phyloP scores from a whole-genome alignment of 2,888 invertebrate species.

The Cosmia trapezina region DNA sequence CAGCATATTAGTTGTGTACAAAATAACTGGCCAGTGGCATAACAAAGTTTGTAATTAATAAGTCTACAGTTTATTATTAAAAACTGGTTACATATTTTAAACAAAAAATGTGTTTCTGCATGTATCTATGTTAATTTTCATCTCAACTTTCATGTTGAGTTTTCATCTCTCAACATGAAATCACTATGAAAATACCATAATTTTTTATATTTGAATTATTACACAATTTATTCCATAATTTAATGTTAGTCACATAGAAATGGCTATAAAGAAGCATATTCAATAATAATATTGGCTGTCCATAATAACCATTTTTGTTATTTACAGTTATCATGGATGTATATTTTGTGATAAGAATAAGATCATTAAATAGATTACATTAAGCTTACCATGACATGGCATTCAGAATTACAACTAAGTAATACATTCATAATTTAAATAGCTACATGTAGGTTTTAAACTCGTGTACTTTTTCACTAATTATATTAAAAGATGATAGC shows the following conservation, averaged over 20 bases:
- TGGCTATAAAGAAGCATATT: not conserved
- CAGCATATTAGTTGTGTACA: constrained; percentile 40
- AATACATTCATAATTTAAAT: not conserved
- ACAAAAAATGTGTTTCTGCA: not conserved
- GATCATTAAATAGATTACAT: not conserved
- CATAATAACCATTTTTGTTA: not conserved
- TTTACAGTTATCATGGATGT: not conserved
- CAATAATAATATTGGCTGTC: not conserved
- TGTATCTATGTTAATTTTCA: constrained; percentile 2
- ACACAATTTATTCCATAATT: not conserved
- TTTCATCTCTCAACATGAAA: not conserved
- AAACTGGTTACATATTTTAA: not conserved
- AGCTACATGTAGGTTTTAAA: not conserved
- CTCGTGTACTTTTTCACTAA: too few relatives aligned
- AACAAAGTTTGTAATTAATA: not conserved
- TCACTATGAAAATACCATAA: not conserved
- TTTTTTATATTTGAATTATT: not conserved
- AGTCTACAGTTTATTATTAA: not conserved
- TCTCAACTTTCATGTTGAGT: too few relatives aligned
- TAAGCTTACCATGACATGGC: not conserved
- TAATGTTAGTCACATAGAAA: not conserved
- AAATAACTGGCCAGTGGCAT: constrained; percentile 16
- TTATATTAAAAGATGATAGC: not conserved
- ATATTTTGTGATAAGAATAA: constrained; percentile 12
- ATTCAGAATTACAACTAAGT: not conserved